Evolutionary conservation across 2,888 invertebrate species (phyloP), one percentile per base, ranked within the genome.

Genomic region (Drosophila borborema): DNA sequence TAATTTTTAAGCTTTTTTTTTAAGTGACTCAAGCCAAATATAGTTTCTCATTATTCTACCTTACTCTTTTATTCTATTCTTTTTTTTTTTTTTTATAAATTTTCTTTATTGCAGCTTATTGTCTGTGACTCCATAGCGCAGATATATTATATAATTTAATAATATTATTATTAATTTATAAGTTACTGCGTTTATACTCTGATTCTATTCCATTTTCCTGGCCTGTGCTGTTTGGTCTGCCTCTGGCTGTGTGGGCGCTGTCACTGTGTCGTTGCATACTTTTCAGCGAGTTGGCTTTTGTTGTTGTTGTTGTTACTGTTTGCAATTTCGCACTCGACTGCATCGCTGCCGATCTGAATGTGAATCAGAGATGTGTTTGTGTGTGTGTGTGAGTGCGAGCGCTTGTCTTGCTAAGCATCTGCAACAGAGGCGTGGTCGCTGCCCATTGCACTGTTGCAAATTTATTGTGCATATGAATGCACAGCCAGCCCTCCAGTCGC

Each of bases 291-390:
- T 49, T 45, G 68, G 65, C 65, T 74, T 72, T 28, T 28, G 28
- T 28, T 80, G 77, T 69, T 78, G 80, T 80, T 20, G 20, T 20
- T 20, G 20, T 20, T 88, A 70, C 71, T 75, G 70, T 77, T 71
- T 75, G 84, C 84, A 85, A 85, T 86, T 89, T 86, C 88, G 80
- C 86, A 86, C 88, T 80, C 72, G 90, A 89, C 69, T 86, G 86
- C 75, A 81, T 89, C 51, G 62, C 68, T 54, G 82, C 64, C 67
- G 64, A 74, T 81, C 82, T 76, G 73, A 74, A 77, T 74, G 69
- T 38, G 80, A 75, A 70, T 79, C 69, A 60, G 59, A 43, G 60
- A 56, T 36, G 51, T 31, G 40, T 31, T 14, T 58, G 48, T 36
- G 23, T 10, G 55, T 64, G 49, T 48, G 31, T 40, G 43, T 23